Evolutionary conservation across 35 echinoderm and acorn worm genomes (phyloP), one percentile per base, ranked within the genome.

Genomic region (Amphiura filiformis): DNA sequence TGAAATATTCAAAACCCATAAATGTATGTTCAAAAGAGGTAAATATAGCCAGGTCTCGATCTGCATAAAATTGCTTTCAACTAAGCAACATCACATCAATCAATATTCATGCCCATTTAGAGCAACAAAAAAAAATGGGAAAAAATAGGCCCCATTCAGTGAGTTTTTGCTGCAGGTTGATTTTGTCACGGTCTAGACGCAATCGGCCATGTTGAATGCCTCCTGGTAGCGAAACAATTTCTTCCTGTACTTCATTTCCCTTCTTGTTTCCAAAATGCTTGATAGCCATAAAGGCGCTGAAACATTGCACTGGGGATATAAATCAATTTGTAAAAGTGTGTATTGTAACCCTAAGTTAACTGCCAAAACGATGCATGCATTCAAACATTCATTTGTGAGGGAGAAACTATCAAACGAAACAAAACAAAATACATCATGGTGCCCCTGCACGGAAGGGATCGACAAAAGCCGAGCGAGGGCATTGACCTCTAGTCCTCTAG

Each of bases 201-300:
- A 70, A 70, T 70, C 61, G 61, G 9, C 61, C 15, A 70, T 26
- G 28, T 70, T 70, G 61, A 70, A 70, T 70, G 61, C 61, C 61
- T 70, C 61, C 61, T 70, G 61, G 61, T 70, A 70, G 61, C 61
- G 61, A 70, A 70, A 70, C 61, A 70, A 70, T 70, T 70, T 70
- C 61, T 70, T 70, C 61, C 61, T 70, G 28, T n/a, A 2, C 28
- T 70, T 23, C 26, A 70, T 70, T 70, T 70, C 61, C 61, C 61
- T n/a, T n/a, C 61, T 70, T 70, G 26, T 70, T 70, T 70, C 61
- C 61, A 70, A 70, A 26, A 70, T 23, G 61, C 61, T 70, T 70
- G 61, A 70, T 70, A 70, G 61, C 61, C 61, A 70, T 70, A 70
- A 70, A 70, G 61, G 61, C 61, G 61, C 61, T 70, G 61, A 70